Conservation (phyloP, 2,888 invertebrate genomes). For the Polia nebulosa region DNA sequence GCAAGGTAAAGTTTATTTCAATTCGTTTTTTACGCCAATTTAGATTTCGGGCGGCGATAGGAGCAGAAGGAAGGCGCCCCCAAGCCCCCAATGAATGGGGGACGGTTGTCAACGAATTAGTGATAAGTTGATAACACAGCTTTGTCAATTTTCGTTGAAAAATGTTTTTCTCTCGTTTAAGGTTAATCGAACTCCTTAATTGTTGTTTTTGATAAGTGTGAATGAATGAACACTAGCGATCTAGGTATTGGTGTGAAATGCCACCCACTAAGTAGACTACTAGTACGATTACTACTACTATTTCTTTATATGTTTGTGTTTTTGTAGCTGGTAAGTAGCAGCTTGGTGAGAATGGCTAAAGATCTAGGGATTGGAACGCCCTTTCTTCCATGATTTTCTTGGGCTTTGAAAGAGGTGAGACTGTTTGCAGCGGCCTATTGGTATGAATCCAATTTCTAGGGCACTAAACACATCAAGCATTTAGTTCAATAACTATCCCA, state of each 20-base stretch:
- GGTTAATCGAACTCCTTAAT: neutral
- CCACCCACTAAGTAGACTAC: too few relatives aligned
- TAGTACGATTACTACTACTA: too few relatives aligned
- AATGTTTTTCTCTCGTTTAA: slow-evolving; percentile 11
- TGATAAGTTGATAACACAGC: slow-evolving; percentile 23
- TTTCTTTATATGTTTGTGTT: too few relatives aligned
- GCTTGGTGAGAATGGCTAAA: neutral
- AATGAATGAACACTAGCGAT: neutral
- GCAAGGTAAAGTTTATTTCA: slow-evolving; percentile 55
- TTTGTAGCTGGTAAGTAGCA: neutral
- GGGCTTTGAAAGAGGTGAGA: neutral
- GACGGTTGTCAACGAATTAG: slow-evolving; percentile 55
- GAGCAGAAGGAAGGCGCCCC: slow-evolving; percentile 35
- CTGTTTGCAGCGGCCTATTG: neutral
- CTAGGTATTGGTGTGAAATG: too few relatives aligned
- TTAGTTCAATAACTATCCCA: slow-evolving; percentile 11
- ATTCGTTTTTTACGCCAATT: slow-evolving; percentile 64
- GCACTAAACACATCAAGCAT: neutral
- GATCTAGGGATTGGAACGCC: neutral
- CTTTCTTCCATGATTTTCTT: neutral
- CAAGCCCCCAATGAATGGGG: slow-evolving; percentile 44
- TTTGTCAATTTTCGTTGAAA: slow-evolving; percentile 45
- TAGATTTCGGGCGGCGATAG: slow-evolving; percentile 59
- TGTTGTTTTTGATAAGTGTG: neutral
- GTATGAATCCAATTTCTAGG: neutral